Evolutionary conservation across 2,113 vertebrate species (phyloP).

Genomic region (human): GRCh38 chr18:66259001-66259500

Average conservation of each 20-base stretch:
- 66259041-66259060: slow-evolving; percentile 46
- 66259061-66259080: slow-evolving; percentile 27
- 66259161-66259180: not conserved
- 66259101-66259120: not conserved
- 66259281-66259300: not conserved
- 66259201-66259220: not conserved
- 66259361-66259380: not conserved
- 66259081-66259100: not conserved
- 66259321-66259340: not conserved
- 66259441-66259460: not conserved
- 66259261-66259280: not conserved
- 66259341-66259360: not conserved
- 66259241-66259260: not conserved
- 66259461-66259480: not conserved
- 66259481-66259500: not conserved
- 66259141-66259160: not conserved
- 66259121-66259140: not conserved
- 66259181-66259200: not conserved
- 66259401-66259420: not conserved
- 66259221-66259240: not conserved
- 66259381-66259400: not conserved
- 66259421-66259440: not conserved
- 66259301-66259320: not conserved
- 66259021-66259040: slow-evolving; percentile 43
- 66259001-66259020: not conserved